Base-by-base conservation (phyloP, 2,888 invertebrate genomes). In the Rhamnusium bicolor region DNA sequence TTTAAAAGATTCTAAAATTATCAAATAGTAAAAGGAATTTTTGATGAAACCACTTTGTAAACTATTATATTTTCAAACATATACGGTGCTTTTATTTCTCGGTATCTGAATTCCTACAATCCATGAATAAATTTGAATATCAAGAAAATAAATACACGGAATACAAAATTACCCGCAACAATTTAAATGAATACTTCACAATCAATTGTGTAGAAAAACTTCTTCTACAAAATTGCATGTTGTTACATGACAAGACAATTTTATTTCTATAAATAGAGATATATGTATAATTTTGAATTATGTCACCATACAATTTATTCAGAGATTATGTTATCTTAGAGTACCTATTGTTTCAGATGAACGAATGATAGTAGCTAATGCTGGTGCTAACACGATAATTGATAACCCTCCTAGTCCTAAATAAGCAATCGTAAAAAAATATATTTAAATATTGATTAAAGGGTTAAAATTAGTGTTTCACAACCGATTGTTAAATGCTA, bases 251-350 rank as follows among this genome's bases (percentile, higher is more conserved):
- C n/a, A 29, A n/a, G 27, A 24, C 58, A 12, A 7, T 18, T 18
- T 24, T 24, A 19, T 14, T 29, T 60, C 29, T 60, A 32, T 47
- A 46, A 61, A 47, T 46, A 61, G 27, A 32, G 6, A 14, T 12
- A 61, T 19, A 21, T 29, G 27, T 58, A 27, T 58, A 32, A 60
- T 60, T 60, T 61, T 18, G 40, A 46, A 46, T 61, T 61, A 61
- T 46, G 47, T 61, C 61, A 47, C 46, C 14, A 16, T 27, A 21
- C 46, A 46, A 21, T 40, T 61, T 61, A 21, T 51, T 18, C 61
- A 12, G 10, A 61, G 61, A 61, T 61, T 61, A 61, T 19, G 7
- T 40, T 61, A 47, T 61, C 61, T 61, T n/a, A 7, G 47, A 40
- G 8, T 61, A 21, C 21, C 46, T 21, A 61, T 61, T 61, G 61